Evolutionary conservation across 2,888 invertebrate species (phyloP), one percentile per base, ranked within the genome.

Genomic region (Orthosia cruda): DNA sequence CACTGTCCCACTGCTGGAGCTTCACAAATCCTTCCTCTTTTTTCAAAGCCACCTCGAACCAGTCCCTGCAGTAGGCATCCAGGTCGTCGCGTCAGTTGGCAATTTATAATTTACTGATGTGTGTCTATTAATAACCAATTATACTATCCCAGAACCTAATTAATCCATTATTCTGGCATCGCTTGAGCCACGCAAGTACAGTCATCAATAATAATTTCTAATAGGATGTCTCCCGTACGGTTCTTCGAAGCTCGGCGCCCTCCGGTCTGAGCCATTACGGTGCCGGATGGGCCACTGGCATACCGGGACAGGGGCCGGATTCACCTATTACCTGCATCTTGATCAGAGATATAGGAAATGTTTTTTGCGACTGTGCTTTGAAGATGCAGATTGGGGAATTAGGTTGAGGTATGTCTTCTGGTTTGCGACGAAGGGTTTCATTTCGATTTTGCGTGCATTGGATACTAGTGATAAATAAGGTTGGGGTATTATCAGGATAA

Each of bases 171-270:
- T 66, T 50, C 81, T 32, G 67, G 49, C 23, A 80, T 70, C 23
- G 65, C 40, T 61, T 18, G 50, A 55, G 55, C 57, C 76, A 40
- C 55, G 62, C 81, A 70, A 57, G 81, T 67, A 77, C 80, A 78
- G 68, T 81, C 77, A 80, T 84, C 85, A 68, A 84, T 80, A 86
- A 88, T 84, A 83, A 89, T 89, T 85, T 89, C 87, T 88, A 89
- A 89, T 87, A 89, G 89, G 89, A 89, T 88, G 87, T 84, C 72
- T 71, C 83, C 83, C 85, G 86, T 85, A 85, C 73, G 81, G 18
- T 90, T 89, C 90, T 80, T 64, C 65, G 90, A 91, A 90, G 67
- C 59, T 67, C 70, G 91, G 91, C 91, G 91, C 89, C 91, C 89
- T 83, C 77, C 79, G 83, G 91, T 90, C 91, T 91, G 85, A 45